Evolutionary conservation across 2,888 invertebrate genomes (phyloP).

Genomic region (Gerris lacustris): DNA sequence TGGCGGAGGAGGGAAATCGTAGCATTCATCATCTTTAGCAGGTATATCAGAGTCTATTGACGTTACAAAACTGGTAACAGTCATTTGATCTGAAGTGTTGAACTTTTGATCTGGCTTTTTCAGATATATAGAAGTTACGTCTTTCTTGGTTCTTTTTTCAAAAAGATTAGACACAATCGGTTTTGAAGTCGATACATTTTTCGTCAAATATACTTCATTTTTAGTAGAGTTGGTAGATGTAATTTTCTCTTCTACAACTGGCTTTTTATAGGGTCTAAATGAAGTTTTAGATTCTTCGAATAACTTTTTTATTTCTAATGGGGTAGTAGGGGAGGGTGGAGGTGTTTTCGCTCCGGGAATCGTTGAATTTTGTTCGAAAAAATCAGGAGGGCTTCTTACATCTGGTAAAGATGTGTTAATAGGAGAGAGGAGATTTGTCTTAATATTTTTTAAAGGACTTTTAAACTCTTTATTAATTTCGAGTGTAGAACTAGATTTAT

Average conservation of each 20-base stretch:
- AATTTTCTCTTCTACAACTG: neutral
- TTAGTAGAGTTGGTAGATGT: neutral
- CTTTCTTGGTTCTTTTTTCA: neutral
- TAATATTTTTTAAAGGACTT: neutral
- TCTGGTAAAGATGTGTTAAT: slow-evolving; percentile 28
- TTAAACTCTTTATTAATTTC: too few species aligned
- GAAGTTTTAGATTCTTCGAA: neutral
- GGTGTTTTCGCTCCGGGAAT: slow-evolving; percentile 24
- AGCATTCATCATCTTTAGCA: neutral
- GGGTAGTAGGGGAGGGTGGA: slow-evolving; percentile 26
- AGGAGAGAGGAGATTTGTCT: neutral
- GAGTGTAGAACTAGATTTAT: neutral
- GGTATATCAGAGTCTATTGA: neutral
- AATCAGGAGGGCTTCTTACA: neutral
- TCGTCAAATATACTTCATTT: neutral
- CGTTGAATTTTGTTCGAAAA: slow-evolving; percentile 7
- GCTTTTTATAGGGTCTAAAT: neutral
- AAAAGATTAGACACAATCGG: neutral
- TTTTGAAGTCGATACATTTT: neutral
- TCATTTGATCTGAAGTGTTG: neutral
- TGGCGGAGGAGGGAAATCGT: slow-evolving; percentile 1
- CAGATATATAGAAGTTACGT: neutral
- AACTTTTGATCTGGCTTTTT: neutral
- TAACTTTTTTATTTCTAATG: slow-evolving; percentile 5
- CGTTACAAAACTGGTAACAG: neutral